A percentile compares a stretch with the other conserved stretches of the same genome.
Conservation (phyloP, 2,888 invertebrate genomes). For the Argyra leucocephala region DNA sequence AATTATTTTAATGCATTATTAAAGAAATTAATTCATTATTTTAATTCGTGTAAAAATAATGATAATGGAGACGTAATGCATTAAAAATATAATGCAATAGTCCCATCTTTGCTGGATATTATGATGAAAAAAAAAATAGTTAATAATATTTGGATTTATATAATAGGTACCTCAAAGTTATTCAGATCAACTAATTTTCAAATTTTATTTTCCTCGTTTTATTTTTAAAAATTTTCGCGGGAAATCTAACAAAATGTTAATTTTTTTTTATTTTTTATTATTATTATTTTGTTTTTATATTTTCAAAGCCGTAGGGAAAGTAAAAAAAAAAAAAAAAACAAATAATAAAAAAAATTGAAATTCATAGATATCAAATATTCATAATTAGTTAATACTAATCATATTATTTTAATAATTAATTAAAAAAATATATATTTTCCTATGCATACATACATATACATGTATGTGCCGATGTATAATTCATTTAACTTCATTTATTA, state of each 20-base stretch:
- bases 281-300: neutral
- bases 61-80: no score
- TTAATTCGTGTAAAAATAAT: no score
- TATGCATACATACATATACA: no score
- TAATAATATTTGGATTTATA: neutral
- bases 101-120: no score
- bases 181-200: no score
- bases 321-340: neutral
- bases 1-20: no score
- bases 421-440: neutral
- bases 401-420: neutral
- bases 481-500: no score
- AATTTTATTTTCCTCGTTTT: neutral
- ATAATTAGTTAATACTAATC: neutral
- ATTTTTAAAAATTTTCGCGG: neutral
- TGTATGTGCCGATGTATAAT: no score
- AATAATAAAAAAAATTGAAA: neutral
- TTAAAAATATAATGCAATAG: no score
- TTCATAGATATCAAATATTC: neutral
- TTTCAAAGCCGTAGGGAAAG: neutral
- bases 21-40: no score
- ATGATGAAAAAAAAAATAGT: no score
- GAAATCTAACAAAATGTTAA: neutral
- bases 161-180: neutral
- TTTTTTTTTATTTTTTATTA: neutral